These are phyloP conservation scores for Cerceris ruficornis DNA, from an alignment of 2,888 invertebrate species.

Conservation along the genomic window DNA sequence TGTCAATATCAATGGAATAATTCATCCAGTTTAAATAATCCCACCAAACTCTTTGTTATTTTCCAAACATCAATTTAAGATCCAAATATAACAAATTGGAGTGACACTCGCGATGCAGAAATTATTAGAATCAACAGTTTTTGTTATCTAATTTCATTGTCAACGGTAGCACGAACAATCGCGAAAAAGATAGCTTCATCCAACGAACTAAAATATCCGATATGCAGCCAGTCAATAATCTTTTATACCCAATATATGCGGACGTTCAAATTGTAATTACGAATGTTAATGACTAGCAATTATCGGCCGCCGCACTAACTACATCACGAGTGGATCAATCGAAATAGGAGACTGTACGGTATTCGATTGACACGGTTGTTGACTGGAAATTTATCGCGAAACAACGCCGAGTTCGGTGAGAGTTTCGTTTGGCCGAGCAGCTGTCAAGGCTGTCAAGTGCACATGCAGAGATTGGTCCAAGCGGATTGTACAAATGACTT, in stretches of 20 bases:
- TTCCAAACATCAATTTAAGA: no score
- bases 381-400: conserved; percentile 4
- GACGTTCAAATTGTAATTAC: neutral
- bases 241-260: neutral
- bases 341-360: neutral
- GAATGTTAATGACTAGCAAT: neutral
- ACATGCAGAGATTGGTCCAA: neutral
- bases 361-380: conserved; percentile 15
- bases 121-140: no score
- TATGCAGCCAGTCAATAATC: neutral
- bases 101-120: no score
- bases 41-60: no score
- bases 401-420: neutral
- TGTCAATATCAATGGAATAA: neutral
- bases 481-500: neutral
- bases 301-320: neutral
- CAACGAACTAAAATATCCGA: neutral
- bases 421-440: neutral
- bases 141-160: no score
- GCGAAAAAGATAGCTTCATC: no score
- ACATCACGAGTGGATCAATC: neutral
- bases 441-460: neutral
- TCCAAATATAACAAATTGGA: no score
- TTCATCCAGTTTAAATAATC: no score
- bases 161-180: no score